These are phyloP conservation scores for Hyposoter dolosus DNA, from an alignment of 2,888 invertebrate genomes.

Conservation along the genomic window DNA sequence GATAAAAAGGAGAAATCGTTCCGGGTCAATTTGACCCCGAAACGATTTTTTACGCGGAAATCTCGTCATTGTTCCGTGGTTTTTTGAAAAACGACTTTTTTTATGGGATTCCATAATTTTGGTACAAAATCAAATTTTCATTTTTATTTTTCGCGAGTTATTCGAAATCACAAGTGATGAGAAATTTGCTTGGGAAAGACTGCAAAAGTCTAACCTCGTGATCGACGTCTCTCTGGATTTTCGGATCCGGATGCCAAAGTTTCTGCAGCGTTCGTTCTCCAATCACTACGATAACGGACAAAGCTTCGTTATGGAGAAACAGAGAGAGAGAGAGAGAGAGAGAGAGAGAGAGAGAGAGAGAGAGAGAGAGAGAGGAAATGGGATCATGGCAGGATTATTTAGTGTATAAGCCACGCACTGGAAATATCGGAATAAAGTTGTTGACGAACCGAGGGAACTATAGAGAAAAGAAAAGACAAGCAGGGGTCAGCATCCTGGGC, in stretches of 20 bases:
- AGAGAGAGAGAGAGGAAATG: constrained; percentile 48
- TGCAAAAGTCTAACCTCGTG: not conserved
- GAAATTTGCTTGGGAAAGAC: too few relatives aligned
- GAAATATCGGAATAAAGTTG: constrained; percentile 80
- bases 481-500: constrained; percentile 73
- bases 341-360: not conserved
- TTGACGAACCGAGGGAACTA: constrained; percentile 74
- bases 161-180: too few relatives aligned
- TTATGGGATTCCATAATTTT: too few relatives aligned
- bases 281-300: constrained; percentile 66
- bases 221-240: not conserved
- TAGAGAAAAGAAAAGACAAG: constrained; percentile 48
- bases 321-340: not conserved
- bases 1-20: not conserved
- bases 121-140: too few relatives aligned
- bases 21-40: too few relatives aligned
- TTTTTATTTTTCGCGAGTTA: too few relatives aligned
- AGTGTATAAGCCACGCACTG: constrained; percentile 64
- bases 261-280: constrained; percentile 45
- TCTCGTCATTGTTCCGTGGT: too few relatives aligned
- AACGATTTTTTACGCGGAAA: too few relatives aligned
- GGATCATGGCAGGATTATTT: constrained; percentile 78
- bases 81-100: too few relatives aligned
- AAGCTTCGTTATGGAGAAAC: constrained; percentile 74
- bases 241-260: constrained; percentile 52